Evolutionary conservation across 2,797 vertebrate genomes (phyloP), one percentile per base, ranked within the genome.

Genomic region (Ceryle rudis): DNA sequence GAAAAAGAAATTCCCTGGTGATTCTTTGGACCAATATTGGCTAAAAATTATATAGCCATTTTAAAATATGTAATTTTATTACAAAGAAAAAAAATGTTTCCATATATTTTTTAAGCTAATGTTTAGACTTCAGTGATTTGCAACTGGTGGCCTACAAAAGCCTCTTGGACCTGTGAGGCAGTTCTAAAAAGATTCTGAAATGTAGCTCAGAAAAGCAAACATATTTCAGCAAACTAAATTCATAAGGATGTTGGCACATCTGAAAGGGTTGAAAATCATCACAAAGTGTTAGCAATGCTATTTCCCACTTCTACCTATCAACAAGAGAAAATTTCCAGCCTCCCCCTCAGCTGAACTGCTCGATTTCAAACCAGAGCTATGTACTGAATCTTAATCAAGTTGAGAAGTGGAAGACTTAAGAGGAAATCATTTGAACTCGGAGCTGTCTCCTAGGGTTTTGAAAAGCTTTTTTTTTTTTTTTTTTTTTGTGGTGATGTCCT

Each of bases 271-370:
- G 80, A 93, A 94, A 81, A 79, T 65, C 21, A 74, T 55, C 73
- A 62, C 21, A 5, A 71, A 65, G n/a, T 58, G 77, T 90, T 93
- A 89, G 73, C 55, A 82, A 29, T 80, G 37, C 5, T 49, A 60
- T 87, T 92, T 93, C 47, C 92, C 42, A 81, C 66, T 84, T 94
- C 73, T 81, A 37, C 67, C 71, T 84, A 94, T 82, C 54, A 95
- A 86, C 42, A 93, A 51, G 52, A 84, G 81, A 95, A 90, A 84
- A 89, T 41, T 84, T 93, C 70, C 55, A 96, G 52, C 47, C 67
- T 92, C 60, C 25, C 11, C 33, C 46, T 81, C 58, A 84, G 52
- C 4, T 77, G 70, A 94, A 81, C 83, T 33, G 66, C 52, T 95
- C 2, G 0, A 77, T 94, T 96, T 95, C 67, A 90, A 84, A 79